A percentile compares a stretch with the other conserved stretches of the same genome.
Evolutionary conservation across 2,888 invertebrate species (phyloP).

Genomic region (Hetaerina titia): DNA sequence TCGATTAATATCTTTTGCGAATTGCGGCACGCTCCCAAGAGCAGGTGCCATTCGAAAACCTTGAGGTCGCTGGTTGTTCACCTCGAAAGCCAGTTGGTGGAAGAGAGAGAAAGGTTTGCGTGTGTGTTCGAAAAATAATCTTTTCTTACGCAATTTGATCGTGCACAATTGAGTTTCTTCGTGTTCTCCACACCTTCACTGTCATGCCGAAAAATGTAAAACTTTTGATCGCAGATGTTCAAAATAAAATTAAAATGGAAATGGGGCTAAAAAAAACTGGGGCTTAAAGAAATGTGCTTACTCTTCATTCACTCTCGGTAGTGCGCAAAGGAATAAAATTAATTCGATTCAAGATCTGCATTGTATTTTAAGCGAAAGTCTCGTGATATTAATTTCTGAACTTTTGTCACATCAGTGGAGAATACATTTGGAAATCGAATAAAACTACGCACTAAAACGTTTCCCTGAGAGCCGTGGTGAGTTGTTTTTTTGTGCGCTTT

Average conservation of each 20-base stretch:
- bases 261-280: too few species aligned
- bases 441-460: too few species aligned
- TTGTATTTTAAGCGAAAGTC: too few species aligned
- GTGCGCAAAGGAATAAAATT: too few species aligned
- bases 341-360: too few species aligned
- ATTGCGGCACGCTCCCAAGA: not conserved
- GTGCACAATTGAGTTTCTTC: not conserved
- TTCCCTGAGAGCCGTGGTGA: too few species aligned
- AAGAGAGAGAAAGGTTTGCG: not conserved
- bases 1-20: not conserved
- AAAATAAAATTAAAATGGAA: not conserved
- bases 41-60: conserved; percentile 32
- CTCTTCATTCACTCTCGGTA: too few species aligned
- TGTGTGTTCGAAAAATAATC: not conserved
- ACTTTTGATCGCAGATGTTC: not conserved
- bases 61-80: not conserved
- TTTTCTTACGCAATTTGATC: not conserved
- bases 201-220: not conserved
- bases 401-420: too few species aligned
- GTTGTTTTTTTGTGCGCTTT: too few species aligned
- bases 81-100: conserved; percentile 13
- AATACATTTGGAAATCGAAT: too few species aligned
- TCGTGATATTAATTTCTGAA: too few species aligned
- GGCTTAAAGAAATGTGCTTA: too few species aligned
- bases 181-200: not conserved